Evolutionary conservation across 2,797 vertebrate genomes (phyloP).

Genomic region (Enteromius radiatus): DNA sequence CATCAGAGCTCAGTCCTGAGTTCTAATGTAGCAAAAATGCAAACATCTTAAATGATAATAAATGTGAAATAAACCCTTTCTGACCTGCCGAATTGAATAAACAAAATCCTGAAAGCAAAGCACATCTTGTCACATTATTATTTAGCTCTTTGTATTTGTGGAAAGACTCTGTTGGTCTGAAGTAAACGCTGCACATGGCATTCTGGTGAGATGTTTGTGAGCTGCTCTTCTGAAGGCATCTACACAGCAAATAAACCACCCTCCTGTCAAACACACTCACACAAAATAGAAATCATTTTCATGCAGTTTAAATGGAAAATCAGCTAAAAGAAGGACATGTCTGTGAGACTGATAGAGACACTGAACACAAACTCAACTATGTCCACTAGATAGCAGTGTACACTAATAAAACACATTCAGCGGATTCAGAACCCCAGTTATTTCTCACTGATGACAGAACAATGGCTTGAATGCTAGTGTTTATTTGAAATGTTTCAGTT

Average conservation of each 20-base stretch:
- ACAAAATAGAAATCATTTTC: background rate
- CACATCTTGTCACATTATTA: background rate
- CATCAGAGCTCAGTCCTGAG: too few relatives aligned
- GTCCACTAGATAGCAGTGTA: background rate
- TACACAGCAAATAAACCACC: background rate
- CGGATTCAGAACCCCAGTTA: background rate
- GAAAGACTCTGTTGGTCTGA: background rate
- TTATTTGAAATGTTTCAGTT: too few relatives aligned
- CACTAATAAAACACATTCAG: background rate
- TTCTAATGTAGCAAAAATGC: too few relatives aligned
- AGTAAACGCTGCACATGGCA: background rate
- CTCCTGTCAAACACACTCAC: background rate
- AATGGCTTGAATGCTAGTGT: background rate
- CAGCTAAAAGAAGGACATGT: background rate
- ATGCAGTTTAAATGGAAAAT: background rate
- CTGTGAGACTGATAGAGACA: background rate
- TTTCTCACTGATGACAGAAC: background rate
- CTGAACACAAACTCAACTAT: too few relatives aligned
- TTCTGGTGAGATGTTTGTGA: background rate
- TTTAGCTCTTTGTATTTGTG: background rate
- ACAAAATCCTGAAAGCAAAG: background rate
- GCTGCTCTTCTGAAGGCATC: background rate
- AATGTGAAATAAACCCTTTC: background rate
- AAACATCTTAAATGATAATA: too few relatives aligned
- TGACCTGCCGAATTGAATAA: background rate